phyloP scores from a whole-genome alignment of 2,888 invertebrate species.

The Agrotis ipsilon region DNA sequence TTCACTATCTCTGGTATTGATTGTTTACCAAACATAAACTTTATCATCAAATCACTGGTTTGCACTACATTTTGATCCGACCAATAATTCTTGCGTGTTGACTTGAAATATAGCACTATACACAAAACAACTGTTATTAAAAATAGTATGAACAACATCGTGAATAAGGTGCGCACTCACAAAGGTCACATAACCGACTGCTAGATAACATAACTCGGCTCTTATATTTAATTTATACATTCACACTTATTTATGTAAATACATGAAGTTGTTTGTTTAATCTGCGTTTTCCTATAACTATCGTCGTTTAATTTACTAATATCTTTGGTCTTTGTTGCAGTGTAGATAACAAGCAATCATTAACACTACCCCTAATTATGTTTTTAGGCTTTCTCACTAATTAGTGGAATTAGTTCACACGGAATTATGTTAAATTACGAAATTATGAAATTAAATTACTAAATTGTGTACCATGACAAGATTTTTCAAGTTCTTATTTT shows the following conservation, averaged over 20 bases:
- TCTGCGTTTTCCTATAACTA: not conserved
- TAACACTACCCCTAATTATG: not conserved
- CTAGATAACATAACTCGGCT: not conserved
- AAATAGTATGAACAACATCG: conserved; percentile 54
- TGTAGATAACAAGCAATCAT: too few relatives aligned
- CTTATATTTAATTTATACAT: conserved; percentile 18
- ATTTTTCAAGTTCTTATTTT: too few relatives aligned
- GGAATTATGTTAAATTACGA: not conserved
- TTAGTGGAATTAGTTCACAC: too few relatives aligned
- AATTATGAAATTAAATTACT: not conserved
- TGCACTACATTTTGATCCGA: conserved; percentile 74
- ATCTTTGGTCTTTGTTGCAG: not conserved
- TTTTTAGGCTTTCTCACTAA: not conserved
- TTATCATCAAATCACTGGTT: conserved; percentile 66
- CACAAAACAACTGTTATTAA: conserved; percentile 62
- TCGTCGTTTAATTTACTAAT: conserved; percentile 15
- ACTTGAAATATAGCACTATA: conserved; percentile 43
- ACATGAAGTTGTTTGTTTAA: conserved; percentile 7
- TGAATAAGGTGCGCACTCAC: conserved; percentile 13
- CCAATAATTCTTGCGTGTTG: conserved; percentile 75
- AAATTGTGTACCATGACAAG: too few relatives aligned
- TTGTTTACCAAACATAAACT: conserved; percentile 72
- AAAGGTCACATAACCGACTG: conserved; percentile 31
- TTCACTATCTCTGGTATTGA: conserved; percentile 77
- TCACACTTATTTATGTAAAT: not conserved